Evolutionary conservation across 2,113 vertebrate species (phyloP), one percentile per base, ranked within the genome.

Genomic region (Neolamprologus hecqui): DNA sequence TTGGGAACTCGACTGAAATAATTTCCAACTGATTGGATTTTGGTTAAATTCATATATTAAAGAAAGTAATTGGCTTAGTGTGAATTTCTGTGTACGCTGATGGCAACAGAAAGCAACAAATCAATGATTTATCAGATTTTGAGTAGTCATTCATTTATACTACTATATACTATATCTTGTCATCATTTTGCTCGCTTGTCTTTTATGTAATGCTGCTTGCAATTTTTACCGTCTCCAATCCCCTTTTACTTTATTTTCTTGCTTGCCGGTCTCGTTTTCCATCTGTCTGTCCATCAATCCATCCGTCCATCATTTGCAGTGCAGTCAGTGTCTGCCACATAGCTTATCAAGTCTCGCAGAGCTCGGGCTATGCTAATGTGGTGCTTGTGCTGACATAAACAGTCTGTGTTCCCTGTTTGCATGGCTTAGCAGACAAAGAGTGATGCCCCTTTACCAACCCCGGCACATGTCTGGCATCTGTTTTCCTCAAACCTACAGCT

Each of bases 321-420:
- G 63, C 91, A 86, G 88, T 63, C 82, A 77, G 79, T 28, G 57
- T 87, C 85, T 91, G 82, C 88, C 85, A 45, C 68, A 4, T 14
- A 58, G 84, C 88, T 90, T 87, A 93, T 92, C 92, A 89, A 82
- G 89, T 89, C 83, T 90, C 79, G 14, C 87, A 92, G 82, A 88
- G 77, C 91, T 83, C 15, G 2, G 58, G 47, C 45, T 91, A 89
- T 92, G 91, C 89, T 92, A 92, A 93, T 93, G 84, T 70, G 37
- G 5, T 28, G 80, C 84, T 92, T 82, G 86, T 88, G 88, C 93
- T 94, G 93, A 94, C 91, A 91, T 90, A 92, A 90, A 92, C 88
- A 86, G 89, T 84, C 85, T 91, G 86, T 84, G 90, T 86, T 88
- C 63, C 68, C 70, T 93, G 87, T 93, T 92, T 92, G 85, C 82